phyloP scores from a whole-genome alignment of 2,113 vertebrate species.

The Platysteira castanea region DNA sequence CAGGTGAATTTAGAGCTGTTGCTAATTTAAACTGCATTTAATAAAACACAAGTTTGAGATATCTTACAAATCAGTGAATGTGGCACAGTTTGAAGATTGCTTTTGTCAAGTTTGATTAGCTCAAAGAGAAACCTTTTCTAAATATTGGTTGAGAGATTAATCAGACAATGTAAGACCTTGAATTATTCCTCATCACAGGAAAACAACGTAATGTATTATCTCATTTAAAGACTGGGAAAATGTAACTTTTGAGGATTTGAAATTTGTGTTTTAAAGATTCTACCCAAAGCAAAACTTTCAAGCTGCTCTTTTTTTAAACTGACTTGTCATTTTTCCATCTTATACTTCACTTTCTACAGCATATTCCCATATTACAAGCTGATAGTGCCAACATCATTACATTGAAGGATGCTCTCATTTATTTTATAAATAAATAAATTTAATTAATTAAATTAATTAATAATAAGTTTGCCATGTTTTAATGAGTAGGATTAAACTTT shows the following conservation, averaged over 20 bases:
- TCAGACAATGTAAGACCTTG: conserved; percentile 46
- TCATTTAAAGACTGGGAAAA: neutral
- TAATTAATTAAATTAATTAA: neutral
- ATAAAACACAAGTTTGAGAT: conserved; percentile 47
- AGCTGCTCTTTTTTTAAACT: neutral
- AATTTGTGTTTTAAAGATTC: neutral
- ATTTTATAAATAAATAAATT: too few relatives aligned
- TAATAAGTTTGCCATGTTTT: conserved; percentile 47
- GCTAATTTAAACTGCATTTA: conserved; percentile 57
- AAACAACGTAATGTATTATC: conserved; percentile 10
- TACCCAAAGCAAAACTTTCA: neutral
- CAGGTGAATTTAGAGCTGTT: conserved; percentile 35
- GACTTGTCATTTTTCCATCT: neutral
- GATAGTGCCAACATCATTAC: conserved; percentile 38
- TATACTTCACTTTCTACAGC: neutral
- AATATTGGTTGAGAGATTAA: conserved; percentile 64
- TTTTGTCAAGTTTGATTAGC: conserved; percentile 65
- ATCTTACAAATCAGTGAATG: conserved; percentile 42
- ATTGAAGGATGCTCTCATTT: conserved; percentile 35
- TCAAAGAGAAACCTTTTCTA: conserved; percentile 61
- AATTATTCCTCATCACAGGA: conserved; percentile 49
- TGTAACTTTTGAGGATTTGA: neutral
- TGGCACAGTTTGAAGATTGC: conserved; percentile 60
- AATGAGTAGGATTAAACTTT: conserved; percentile 54
- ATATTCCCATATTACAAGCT: neutral